Evolutionary conservation across 2,797 vertebrate genomes (phyloP).

Genomic region (Lophius americanus): DNA sequence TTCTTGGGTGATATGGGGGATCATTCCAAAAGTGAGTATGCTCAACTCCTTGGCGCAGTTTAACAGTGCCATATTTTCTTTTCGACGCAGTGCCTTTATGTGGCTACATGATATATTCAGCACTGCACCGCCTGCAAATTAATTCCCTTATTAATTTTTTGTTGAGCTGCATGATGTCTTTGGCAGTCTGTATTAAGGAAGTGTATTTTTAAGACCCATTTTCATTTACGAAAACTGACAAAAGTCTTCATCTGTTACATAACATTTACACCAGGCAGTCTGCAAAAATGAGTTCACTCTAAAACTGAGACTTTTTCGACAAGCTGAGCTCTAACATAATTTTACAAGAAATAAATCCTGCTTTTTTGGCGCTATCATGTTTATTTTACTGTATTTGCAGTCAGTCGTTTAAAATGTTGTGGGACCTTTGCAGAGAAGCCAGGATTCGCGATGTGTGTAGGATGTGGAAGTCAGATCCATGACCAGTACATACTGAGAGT

Average conservation of each 20-base stretch:
- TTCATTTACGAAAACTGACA: constrained; percentile 7
- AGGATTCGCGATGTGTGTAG: constrained; percentile 93
- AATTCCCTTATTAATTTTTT: not conserved
- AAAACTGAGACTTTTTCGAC: not conserved
- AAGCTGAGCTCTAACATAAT: not conserved
- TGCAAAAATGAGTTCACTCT: constrained; percentile 13
- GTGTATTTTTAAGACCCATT: not conserved
- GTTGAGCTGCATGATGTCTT: not conserved
- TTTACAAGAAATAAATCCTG: not conserved
- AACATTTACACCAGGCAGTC: constrained; percentile 35
- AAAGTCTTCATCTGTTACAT: constrained; percentile 50
- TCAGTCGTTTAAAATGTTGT: constrained; percentile 26
- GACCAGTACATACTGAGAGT: constrained; percentile 96
- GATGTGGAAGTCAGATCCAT: constrained; percentile 96
- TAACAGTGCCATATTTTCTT: constrained; percentile 29
- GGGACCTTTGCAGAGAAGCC: constrained; percentile 87
- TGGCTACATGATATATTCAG: constrained; percentile 16
- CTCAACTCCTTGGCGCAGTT: constrained; percentile 10
- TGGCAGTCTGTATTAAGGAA: not conserved
- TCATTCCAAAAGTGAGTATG: constrained; percentile 95
- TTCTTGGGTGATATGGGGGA: constrained; percentile 98
- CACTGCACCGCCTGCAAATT: constrained; percentile 19
- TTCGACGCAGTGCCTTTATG: constrained; percentile 33
- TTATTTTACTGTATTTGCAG: not conserved
- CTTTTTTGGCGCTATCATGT: not conserved